Evolutionary conservation across 92 coral and sea anemone genomes (phyloP), one percentile per base, ranked within the genome.

Genomic region (Zoanthus solanderi): DNA sequence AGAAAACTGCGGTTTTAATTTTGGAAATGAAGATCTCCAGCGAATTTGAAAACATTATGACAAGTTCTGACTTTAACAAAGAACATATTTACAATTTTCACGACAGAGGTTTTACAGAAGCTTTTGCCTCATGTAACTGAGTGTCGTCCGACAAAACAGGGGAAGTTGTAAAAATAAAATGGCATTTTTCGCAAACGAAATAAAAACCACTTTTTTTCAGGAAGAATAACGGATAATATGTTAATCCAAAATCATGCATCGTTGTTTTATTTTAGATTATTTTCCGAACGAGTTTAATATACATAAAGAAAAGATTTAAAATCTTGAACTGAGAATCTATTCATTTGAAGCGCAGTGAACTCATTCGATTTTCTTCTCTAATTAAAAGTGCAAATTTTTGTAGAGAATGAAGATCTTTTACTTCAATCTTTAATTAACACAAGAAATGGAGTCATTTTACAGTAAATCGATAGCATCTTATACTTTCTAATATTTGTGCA

Each of bases 1-100:
- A 76, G 78, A 84, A 86, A 84, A 78, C 56, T 83, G 86, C 85
- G 85, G 85, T 87, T 77, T 87, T 87, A 87, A 66, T 86, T 86
- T 31, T 86, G 71, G 85, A 81, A 53, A 81, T 81, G 85, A 81
- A 81, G 85, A 81, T 63, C 74, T 65, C 6, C 75, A 46, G 44
- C 74, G 66, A 65, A 81, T 63, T 66, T 46, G 75, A 81, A 81
- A 50, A 66, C 61, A 66, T 81, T 73, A 45, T 16, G 74, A 66
- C 85, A 67, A 66, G 46, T 81, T 65, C 17, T 66, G 85, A 80
- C 74, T 81, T 81, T 81, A 74, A 81, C 61, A 10, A 81, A 66
- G 61, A 17, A 45, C 45, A 81, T 23, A 23, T 81, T 81, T 66
- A 66, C 63, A 66, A 11, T 11, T 81, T 45, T 81, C 54, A 2